A percentile compares a stretch with the other conserved stretches of the same genome.
These are phyloP conservation scores for Rhinella marina DNA, from an alignment of 2,797 vertebrate genomes.

Conservation along the genomic window DNA sequence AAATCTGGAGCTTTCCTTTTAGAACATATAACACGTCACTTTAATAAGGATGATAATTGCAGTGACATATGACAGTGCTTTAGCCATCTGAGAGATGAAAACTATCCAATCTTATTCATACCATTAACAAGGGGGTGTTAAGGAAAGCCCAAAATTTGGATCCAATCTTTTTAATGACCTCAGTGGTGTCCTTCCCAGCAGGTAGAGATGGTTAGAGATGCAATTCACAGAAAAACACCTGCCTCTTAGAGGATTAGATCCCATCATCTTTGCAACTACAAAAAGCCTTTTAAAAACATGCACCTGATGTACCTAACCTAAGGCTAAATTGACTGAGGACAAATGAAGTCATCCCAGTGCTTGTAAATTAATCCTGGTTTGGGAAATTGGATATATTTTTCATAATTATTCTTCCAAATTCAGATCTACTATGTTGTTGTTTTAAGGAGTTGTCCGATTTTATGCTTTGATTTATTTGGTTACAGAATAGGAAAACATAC, in stretches of 20 bases:
- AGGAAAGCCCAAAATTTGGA: constrained; percentile 41
- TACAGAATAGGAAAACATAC: too few species aligned
- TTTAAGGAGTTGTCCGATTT: too few species aligned
- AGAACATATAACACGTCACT: constrained; percentile 32
- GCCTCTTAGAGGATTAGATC: constrained; percentile 45
- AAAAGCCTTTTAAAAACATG: constrained; percentile 20
- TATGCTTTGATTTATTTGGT: too few species aligned
- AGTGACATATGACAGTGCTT: constrained; percentile 39
- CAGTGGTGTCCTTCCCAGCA: constrained; percentile 41
- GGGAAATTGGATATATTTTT: background rate
- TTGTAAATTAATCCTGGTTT: background rate
- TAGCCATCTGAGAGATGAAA: constrained; percentile 44
- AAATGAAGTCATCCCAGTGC: background rate
- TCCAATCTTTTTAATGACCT: constrained; percentile 50
- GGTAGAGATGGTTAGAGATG: constrained; percentile 36
- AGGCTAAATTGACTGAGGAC: background rate
- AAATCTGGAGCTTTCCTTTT: constrained; percentile 27
- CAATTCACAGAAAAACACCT: constrained; percentile 37
- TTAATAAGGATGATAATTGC: constrained; percentile 44
- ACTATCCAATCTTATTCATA: constrained; percentile 17
- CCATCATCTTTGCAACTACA: constrained; percentile 11
- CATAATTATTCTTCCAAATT: background rate
- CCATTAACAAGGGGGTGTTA: constrained; percentile 27
- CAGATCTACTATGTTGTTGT: too few species aligned
- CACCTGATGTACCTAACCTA: constrained; percentile 25